A percentile compares a stretch with the other conserved stretches of the same genome.
phyloP scores from a whole-genome alignment of 1,140 invertebrate genomes.

The Augochlora pura region DNA sequence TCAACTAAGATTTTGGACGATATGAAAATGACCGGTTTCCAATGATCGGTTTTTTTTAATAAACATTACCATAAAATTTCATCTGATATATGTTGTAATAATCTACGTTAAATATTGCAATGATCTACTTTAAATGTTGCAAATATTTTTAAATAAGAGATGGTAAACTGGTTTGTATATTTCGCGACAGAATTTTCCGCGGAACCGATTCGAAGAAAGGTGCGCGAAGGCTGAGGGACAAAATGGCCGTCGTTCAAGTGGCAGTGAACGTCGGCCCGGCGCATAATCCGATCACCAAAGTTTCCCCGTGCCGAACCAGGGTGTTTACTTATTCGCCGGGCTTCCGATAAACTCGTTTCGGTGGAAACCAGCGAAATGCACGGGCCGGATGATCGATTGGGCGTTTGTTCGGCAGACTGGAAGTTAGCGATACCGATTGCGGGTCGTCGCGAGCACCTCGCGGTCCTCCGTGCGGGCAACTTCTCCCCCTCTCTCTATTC shows the following conservation, averaged over 20 bases:
- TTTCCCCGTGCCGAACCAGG: slow-evolving; percentile 2
- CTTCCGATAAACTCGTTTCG: slow-evolving; percentile 50
- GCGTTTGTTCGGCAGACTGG: slow-evolving; percentile 45
- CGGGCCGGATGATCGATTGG: slow-evolving; percentile 52
- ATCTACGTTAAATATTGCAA: too few species aligned
- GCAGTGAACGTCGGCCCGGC: not conserved
- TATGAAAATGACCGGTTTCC: too few species aligned
- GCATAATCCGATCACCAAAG: slow-evolving; percentile 13
- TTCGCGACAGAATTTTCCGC: too few species aligned
- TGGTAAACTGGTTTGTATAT: too few species aligned
- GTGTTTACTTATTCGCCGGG: slow-evolving; percentile 33
- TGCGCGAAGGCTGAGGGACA: not conserved
- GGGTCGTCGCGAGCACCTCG: slow-evolving; percentile 15
- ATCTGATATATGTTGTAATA: too few species aligned
- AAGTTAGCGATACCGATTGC: slow-evolving; percentile 48
- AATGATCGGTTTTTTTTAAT: too few species aligned
- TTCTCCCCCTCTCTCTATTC: too few species aligned
- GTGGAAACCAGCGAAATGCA: slow-evolving; percentile 35
- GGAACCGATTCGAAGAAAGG: not conserved
- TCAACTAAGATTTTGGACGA: too few species aligned
- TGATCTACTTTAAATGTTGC: too few species aligned
- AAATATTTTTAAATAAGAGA: too few species aligned
- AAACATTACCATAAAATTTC: too few species aligned
- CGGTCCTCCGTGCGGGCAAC: not conserved
- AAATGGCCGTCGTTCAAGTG: not conserved